Conservation (phyloP, 2,888 invertebrate species). For the Blastobasis adustella region DNA sequence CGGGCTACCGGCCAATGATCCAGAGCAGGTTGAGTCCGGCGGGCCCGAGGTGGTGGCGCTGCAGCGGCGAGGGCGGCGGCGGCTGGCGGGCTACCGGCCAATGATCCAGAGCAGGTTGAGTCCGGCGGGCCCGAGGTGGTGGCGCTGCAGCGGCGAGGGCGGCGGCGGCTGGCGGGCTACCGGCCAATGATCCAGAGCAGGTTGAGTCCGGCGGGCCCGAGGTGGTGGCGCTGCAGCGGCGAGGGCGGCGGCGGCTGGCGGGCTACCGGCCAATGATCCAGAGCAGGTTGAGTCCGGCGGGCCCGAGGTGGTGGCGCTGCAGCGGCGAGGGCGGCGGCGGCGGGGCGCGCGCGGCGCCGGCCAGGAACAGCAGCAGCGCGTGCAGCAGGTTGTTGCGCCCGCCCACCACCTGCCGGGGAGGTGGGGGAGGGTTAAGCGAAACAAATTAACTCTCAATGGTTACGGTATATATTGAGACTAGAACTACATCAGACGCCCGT, state of each 20-base stretch:
- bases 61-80: constrained; percentile 62
- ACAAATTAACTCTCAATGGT: too few species aligned
- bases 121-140: constrained; percentile 55
- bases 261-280: constrained; percentile 80
- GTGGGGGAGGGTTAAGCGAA: too few species aligned
- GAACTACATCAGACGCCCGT: too few species aligned
- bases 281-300: constrained; percentile 81
- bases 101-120: constrained; percentile 90
- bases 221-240: constrained; percentile 43
- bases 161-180: constrained; percentile 74
- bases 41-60: constrained; percentile 50
- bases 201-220: constrained; percentile 77
- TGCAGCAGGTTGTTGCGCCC: constrained; percentile 94
- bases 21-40: constrained; percentile 85
- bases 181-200: constrained; percentile 86
- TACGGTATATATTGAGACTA: too few species aligned
- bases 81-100: constrained; percentile 74
- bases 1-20: constrained; percentile 77
- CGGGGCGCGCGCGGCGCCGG: constrained; percentile 79
- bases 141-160: constrained; percentile 37
- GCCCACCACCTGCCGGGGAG: constrained; percentile 23
- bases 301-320: constrained; percentile 49
- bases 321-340: constrained; percentile 72
- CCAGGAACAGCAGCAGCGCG: constrained; percentile 87
- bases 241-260: constrained; percentile 71